Evolutionary conservation across 2,888 invertebrate genomes (phyloP), one percentile per base, ranked within the genome.

Genomic region (Protodeltote pygarga): DNA sequence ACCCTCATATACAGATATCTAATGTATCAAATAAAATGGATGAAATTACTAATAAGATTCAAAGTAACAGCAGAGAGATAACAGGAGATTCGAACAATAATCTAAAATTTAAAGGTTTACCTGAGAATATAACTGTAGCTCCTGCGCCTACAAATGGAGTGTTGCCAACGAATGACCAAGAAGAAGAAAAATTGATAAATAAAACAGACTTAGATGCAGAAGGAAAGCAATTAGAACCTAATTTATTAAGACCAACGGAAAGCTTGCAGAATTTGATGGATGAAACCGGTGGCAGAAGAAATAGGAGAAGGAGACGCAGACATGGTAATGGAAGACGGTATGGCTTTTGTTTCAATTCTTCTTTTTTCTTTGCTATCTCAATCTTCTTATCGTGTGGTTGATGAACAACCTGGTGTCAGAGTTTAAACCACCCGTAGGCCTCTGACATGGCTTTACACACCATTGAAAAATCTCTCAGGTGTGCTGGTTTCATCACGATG

Each of bases 1-100:
- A 87, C 52, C 85, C 88, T 23, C 81, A 81, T 45, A 84, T 92
- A 32, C 85, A 86, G 71, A 70, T 89, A 55, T 69, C 87, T 31
- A 87, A 92, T 69, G 65, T 80, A 51, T 81, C 86, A 3, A 86
- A 81, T 33, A 90, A 87, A 81, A 83, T 83, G 66, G 92, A 93
- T 53, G 93, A 93, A 66, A 85, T 88, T 1, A 88, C 89, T 3
- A 92, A 92, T 47, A 93, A 93, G 74, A 92, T 93, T 29, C 93
- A 93, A 66, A 93, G 93, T 55, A 93, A 93, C 38, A 93, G 92
- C 52, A 73, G 93, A 54, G 93, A 93, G 74, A 93, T 93, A 21
- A 92, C 89, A 21, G 93, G 92, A 5, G 92, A 92, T 69, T 81
- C 81, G 11, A 92, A 89, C 28, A 89, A 92, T 60, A 83, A 92